Conservation (phyloP, 2,888 invertebrate species). For the Leuctra nigra region DNA sequence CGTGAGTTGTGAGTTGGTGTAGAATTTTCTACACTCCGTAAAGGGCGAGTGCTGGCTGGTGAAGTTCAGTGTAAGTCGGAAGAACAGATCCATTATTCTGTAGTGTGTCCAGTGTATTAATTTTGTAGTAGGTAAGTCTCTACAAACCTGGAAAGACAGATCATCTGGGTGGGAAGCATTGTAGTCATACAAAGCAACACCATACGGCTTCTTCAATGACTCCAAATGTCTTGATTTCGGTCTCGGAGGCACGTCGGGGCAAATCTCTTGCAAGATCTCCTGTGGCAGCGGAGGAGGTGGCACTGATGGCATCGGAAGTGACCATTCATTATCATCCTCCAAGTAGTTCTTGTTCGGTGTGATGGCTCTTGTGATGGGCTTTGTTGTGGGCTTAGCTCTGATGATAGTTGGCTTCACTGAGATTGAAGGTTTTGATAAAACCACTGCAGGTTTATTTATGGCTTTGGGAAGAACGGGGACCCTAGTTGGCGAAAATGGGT, state of each 20-base stretch:
- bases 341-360: conserved; percentile 33
- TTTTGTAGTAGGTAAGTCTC: no score
- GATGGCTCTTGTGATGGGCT: conserved; percentile 46
- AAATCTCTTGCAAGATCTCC: conserved; percentile 35
- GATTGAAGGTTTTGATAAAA: conserved; percentile 1
- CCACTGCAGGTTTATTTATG: conserved; percentile 1
- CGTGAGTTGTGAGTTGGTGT: no score
- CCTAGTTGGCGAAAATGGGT: conserved; percentile 49
- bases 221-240: conserved; percentile 26
- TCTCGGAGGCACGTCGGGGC: conserved; percentile 32
- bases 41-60: no score
- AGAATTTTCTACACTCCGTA: no score
- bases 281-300: conserved; percentile 71
- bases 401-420: conserved; percentile 67
- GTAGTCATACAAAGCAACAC: conserved; percentile 73
- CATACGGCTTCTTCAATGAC: conserved; percentile 48
- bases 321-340: conserved; percentile 34
- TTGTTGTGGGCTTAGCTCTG: conserved; percentile 53
- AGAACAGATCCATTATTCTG: no score
- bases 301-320: conserved; percentile 72
- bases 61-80: no score
- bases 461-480: neutral
- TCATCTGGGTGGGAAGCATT: conserved; percentile 67
- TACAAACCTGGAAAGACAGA: conserved; percentile 67
- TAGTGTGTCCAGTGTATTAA: no score